phyloP scores from a whole-genome alignment of 1,140 invertebrate genomes.

The Drosophila albomicans region DNA sequence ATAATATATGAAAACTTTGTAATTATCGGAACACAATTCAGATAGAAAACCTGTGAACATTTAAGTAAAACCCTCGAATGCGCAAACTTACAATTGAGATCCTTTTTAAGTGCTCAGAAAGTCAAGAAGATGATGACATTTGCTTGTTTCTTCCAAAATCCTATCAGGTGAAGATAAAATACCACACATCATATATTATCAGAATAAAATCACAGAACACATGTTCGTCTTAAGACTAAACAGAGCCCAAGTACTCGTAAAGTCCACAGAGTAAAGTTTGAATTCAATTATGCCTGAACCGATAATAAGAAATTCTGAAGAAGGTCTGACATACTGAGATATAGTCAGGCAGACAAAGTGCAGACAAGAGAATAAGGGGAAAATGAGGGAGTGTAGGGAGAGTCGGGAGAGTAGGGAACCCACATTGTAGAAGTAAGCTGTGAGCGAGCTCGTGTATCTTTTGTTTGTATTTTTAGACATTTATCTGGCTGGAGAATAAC shows the following conservation, averaged over 20 bases:
- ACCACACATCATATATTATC: background rate
- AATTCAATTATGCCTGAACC: slow-evolving; percentile 22
- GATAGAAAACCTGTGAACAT: too few species aligned
- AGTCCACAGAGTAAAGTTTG: slow-evolving; percentile 18
- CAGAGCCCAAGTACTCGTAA: slow-evolving; percentile 2
- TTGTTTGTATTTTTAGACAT: slow-evolving; percentile 75
- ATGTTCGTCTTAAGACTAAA: slow-evolving; percentile 1
- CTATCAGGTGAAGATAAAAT: background rate
- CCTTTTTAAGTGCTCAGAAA: too few species aligned
- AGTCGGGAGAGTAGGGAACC: background rate
- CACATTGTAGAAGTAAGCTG: slow-evolving; percentile 57
- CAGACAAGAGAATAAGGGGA: background rate
- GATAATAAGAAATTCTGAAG: slow-evolving; percentile 30
- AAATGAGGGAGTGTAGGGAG: background rate
- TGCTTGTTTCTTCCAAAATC: background rate
- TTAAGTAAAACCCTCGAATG: too few species aligned
- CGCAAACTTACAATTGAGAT: too few species aligned
- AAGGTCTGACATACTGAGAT: slow-evolving; percentile 32
- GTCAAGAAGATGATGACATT: too few species aligned
- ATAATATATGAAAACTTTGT: too few species aligned
- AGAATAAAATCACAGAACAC: slow-evolving; percentile 4
- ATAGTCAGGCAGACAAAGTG: slow-evolving; percentile 8
- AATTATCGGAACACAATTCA: too few species aligned
- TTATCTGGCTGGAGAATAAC: slow-evolving; percentile 64
- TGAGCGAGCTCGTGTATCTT: slow-evolving; percentile 41